A percentile compares a stretch with the other conserved stretches of the same genome.
Conservation (phyloP, 2,113 vertebrate genomes). For the Sminthopsis crassicaudata region DNA sequence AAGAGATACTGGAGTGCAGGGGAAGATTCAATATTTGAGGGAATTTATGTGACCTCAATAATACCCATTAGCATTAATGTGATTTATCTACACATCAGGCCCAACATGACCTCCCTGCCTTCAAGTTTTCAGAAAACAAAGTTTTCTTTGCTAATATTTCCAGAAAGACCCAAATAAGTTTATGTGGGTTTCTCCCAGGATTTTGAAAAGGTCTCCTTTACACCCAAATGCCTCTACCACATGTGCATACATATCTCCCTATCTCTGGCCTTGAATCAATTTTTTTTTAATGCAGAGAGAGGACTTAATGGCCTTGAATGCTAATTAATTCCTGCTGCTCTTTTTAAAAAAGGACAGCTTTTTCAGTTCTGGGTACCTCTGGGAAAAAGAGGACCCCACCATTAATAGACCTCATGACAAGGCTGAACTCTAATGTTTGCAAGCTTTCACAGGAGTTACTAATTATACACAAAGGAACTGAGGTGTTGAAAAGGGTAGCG, state of each 20-base stretch:
- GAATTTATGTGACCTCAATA: slow-evolving; percentile 23
- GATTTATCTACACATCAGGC: slow-evolving; percentile 37
- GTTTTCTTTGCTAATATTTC: slow-evolving; percentile 19
- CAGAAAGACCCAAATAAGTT: slow-evolving; percentile 4
- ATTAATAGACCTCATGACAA: slow-evolving; percentile 69
- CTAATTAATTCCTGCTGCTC: slow-evolving; percentile 67
- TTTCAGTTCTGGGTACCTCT: slow-evolving; percentile 36
- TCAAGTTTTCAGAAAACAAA: slow-evolving; percentile 24
- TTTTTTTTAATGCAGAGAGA: background rate
- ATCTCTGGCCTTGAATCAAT: slow-evolving; percentile 38
- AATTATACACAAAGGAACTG: slow-evolving; percentile 67
- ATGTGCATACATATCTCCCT: background rate
- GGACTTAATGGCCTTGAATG: slow-evolving; percentile 49
- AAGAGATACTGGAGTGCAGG: background rate
- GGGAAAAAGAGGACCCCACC: slow-evolving; percentile 65
- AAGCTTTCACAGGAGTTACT: slow-evolving; percentile 63
- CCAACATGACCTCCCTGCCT: slow-evolving; percentile 10
- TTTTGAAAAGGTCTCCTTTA: slow-evolving; percentile 17
- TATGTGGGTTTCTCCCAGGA: background rate
- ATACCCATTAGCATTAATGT: slow-evolving; percentile 16
- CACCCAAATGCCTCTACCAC: background rate
- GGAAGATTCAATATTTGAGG: slow-evolving; percentile 25
- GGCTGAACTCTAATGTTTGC: slow-evolving; percentile 61
- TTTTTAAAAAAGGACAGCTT: slow-evolving; percentile 44
- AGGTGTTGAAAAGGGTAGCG: slow-evolving; percentile 59